Evolutionary conservation across 2,113 vertebrate species (phyloP).

Genomic region (Corydoras maculifer): DNA sequence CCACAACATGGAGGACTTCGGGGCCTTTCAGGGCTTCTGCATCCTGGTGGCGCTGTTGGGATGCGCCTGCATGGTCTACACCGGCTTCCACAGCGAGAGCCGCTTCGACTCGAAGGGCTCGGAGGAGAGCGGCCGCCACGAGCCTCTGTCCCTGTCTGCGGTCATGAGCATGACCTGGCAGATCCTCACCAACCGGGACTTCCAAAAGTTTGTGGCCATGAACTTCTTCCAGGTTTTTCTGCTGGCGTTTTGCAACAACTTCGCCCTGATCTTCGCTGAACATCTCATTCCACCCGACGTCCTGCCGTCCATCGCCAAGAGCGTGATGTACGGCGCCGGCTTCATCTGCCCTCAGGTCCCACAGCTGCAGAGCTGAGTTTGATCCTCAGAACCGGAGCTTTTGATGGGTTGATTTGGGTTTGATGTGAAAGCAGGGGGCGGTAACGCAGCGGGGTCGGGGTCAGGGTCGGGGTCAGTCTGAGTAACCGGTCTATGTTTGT

Average conservation of each 20-base stretch:
- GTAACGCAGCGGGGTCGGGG: too few species aligned
- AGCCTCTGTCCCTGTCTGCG: constrained; percentile 57
- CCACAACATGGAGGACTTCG: constrained; percentile 76
- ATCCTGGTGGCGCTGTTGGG: constrained; percentile 64
- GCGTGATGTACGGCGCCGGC: constrained; percentile 80
- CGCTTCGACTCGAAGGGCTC: constrained; percentile 59
- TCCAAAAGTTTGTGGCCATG: constrained; percentile 76
- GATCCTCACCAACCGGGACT: constrained; percentile 76
- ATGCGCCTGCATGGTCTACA: constrained; percentile 73
- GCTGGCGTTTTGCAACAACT: constrained; percentile 80
- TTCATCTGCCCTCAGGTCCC: constrained; percentile 86
- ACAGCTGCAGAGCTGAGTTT: too few species aligned
- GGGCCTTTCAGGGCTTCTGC: constrained; percentile 65
- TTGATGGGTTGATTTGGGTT: too few species aligned
- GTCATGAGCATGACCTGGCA: constrained; percentile 66
- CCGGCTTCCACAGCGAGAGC: constrained; percentile 65
- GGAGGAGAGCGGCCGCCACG: not conserved
- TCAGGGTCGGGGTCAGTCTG: too few species aligned
- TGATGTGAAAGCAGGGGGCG: too few species aligned
- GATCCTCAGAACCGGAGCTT: too few species aligned
- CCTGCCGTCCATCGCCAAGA: constrained; percentile 72
- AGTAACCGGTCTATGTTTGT: not conserved
- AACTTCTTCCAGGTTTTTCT: constrained; percentile 89
- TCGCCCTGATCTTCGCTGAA: constrained; percentile 84
- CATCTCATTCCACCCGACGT: constrained; percentile 75